Base-by-base conservation (phyloP, 2,888 invertebrate genomes). In the Rotaria sp. region DNA sequence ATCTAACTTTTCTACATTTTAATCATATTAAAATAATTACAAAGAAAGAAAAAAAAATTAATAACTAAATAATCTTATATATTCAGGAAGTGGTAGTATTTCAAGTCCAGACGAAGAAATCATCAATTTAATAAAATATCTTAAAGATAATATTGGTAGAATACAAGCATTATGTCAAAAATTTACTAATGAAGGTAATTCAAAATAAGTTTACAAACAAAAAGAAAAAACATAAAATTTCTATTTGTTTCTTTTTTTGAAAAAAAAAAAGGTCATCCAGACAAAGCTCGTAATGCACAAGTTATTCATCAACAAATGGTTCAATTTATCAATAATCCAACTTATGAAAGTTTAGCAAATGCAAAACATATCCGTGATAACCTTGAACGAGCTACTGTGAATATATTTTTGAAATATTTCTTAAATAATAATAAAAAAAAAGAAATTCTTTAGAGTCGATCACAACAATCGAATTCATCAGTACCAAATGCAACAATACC, bases 261-360 rank as follows among this genome's bases (percentile, higher is more conserved):
- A 18, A 18, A 10, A 50, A 50, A 18, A 18, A 3, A 30, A 67
- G 67, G 67, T 67, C 18, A 38, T 11, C 35, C 1, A 7, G 35
- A 67, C 1, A 67, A 21, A 67, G 35, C 67, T 35, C 67, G 67
- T 21, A 35, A 67, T 35, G 35, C 21, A 18, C 67, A 67, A 67
- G 35, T 3, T 15, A 35, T 67, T 38, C 35, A 67, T 35, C 35
- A 67, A 67, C 67, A 67, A 67, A 67, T 67, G 41, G 11, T 80
- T 26, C 80, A 80, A 80, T 80, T 80, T 45, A 41, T 80, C n/a
- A 45, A 26, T n/a, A 80, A 80, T 80, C 45, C 80, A 45, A 45
- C 80, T 7, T 80, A 41, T 45, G 80, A 80, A 80, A 80, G 26
- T 21, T 45, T 80, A n/a, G 0, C 80, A 24, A 80, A 45, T 26